phyloP scores from a whole-genome alignment of 1,140 invertebrate species.

The Aphidius gifuensis region DNA sequence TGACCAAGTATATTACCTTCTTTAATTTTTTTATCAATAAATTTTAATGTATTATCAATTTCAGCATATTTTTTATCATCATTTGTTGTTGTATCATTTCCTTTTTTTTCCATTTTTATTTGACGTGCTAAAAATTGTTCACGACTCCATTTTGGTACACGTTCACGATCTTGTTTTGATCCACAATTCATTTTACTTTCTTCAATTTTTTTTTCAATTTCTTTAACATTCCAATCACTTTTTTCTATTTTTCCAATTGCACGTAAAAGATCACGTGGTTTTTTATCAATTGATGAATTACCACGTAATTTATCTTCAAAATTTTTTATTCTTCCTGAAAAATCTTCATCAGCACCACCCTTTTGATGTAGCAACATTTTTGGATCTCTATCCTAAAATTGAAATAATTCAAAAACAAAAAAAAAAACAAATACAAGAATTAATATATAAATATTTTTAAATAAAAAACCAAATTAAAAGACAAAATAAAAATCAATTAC shows the following conservation, averaged over 20 bases:
- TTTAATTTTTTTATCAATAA: slow-evolving; percentile 75
- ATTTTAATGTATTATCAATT: slow-evolving; percentile 78
- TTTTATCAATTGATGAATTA: slow-evolving; percentile 63
- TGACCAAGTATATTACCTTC: slow-evolving; percentile 72
- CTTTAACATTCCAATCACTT: slow-evolving; percentile 88
- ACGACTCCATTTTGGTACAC: slow-evolving; percentile 86
- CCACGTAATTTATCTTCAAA: slow-evolving; percentile 67
- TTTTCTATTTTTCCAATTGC: slow-evolving; percentile 88
- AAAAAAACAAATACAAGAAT: slow-evolving; percentile 10
- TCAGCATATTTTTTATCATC: slow-evolving; percentile 63
- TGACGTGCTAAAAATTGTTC: slow-evolving; percentile 83
- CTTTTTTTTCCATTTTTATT: slow-evolving; percentile 69
- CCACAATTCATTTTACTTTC: slow-evolving; percentile 74
- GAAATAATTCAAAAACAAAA: slow-evolving; percentile 18
- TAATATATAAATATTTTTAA: slow-evolving; percentile 1
- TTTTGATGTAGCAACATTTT: slow-evolving; percentile 59
- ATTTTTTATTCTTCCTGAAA: slow-evolving; percentile 69
- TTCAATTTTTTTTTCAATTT: slow-evolving; percentile 86
- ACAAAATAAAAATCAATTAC: not conserved
- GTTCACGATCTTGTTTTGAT: slow-evolving; percentile 67
- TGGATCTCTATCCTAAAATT: slow-evolving; percentile 64
- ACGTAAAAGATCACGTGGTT: slow-evolving; percentile 80
- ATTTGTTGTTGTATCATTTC: slow-evolving; percentile 58
- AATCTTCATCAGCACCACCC: slow-evolving; percentile 63
- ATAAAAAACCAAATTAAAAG: not conserved